Base-by-base conservation (phyloP, 2,888 invertebrate species). In the Temnothorax unifasciatus region DNA sequence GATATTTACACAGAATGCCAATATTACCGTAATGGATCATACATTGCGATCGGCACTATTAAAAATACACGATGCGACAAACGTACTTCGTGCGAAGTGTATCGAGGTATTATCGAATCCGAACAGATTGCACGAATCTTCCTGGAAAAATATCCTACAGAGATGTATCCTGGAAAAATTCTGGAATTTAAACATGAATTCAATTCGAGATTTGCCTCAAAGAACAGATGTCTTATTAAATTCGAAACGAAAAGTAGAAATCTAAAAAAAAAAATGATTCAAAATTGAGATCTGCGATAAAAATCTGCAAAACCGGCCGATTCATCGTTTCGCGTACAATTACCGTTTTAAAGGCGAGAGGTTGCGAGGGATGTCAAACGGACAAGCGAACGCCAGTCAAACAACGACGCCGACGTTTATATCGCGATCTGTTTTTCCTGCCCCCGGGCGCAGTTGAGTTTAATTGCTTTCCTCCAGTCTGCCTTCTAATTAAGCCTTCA, bases 401-500 rank as follows among this genome's bases (percentile, higher is more conserved):
- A 71, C 47, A 61, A 47, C 38, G 44, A 15, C 57, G 69, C 57
- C 18, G 57, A 59, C 73, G 59, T 73, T 81, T 81, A 81, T 73
- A 86, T 87, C 87, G 88, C 69, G 83, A 86, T 86, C 85, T 85
- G 86, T 88, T 91, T 87, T 87, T 86, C 85, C 84, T 87, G 87
- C 83, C 81, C 59, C 41, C 59, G 57, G 47, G 64, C 75, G 76
- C 83, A 74, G 64, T 75, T 75, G 87, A 85, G 87, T 86, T 90
- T 91, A 89, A 92, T 91, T 91, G 88, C 89, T 89, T 92, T 90
- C 87, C 87, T 88, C 86, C 79, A 82, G 64, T 87, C 88, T 87
- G 86, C 82, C 85, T 88, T 90, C 86, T 92, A 91, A 92, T 92
- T 91, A 92, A 91, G 90, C 83, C 86, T 88, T 74, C 86, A 68